Evolutionary conservation across 2,113 vertebrate species (phyloP), one percentile per base, ranked within the genome.

Genomic region (Sarotherodon lohbergeri): DNA sequence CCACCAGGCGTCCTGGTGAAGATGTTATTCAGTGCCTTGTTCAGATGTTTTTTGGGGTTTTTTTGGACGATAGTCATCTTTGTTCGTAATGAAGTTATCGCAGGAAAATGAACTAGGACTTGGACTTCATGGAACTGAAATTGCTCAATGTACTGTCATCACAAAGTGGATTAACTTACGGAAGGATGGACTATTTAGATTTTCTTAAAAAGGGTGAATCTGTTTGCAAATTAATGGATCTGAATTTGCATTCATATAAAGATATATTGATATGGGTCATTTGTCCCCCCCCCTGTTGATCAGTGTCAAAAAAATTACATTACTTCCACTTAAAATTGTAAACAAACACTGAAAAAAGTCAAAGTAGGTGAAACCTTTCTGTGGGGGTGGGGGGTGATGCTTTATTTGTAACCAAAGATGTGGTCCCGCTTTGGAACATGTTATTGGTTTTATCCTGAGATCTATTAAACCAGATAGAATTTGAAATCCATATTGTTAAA

Each of bases 381-480:
- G 4, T 17, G 48, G 76, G 73, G 63, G 85, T 14, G 22, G 46
- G 43, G 81, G 36, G 68, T 68, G 81, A 92, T 92, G 94, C 93
- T 94, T 94, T 94, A 94, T 95, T 95, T 94, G 89, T 94, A 94
- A 94, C 94, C 93, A 94, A 95, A 95, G 94, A 96, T 84, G 91
- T 96, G 92, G 93, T 94, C 94, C 90, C 79, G 87, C 84, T 92
- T 91, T 91, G 91, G 76, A 87, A 88, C 90, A 86, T 93, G 87
- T 88, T 82, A 88, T 87, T 94, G 90, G 88, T 94, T 94, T 93
- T 92, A 82, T 92, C 87, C 81, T 88, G 86, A 90, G 34, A 87
- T 93, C 85, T 92, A 94, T 93, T 88, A 89, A 91, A 91, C 86
- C 79, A 71, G 86, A 54, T 83, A 82, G 56, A 86, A 83, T 89